These are phyloP conservation scores for Garra rufa DNA, from an alignment of 2,113 vertebrate species.

Conservation along the genomic window DNA sequence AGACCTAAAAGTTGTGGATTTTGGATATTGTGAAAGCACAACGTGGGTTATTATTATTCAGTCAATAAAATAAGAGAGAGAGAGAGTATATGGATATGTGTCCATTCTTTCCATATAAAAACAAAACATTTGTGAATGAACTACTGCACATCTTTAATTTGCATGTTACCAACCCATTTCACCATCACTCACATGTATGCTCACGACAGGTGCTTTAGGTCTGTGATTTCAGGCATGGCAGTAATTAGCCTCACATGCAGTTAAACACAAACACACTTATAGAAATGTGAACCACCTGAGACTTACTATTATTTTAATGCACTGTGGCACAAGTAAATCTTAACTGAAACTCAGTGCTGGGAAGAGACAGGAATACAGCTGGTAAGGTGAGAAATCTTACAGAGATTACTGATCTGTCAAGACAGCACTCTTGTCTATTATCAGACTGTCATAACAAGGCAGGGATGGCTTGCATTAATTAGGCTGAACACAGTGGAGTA, in stretches of 20 bases:
- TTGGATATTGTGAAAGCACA: neutral
- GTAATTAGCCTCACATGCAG: slow-evolving; percentile 21
- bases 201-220: slow-evolving; percentile 5
- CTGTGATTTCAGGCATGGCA: slow-evolving; percentile 9
- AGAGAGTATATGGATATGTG: neutral
- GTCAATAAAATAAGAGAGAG: neutral
- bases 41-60: neutral
- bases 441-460: neutral
- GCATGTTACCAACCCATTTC: slow-evolving; percentile 31
- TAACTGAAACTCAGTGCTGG: neutral
- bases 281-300: neutral
- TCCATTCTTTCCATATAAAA: neutral
- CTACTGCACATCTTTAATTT: neutral
- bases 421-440: neutral
- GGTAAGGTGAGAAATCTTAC: slow-evolving; percentile 21
- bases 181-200: neutral
- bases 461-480: neutral
- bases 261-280: slow-evolving; percentile 18
- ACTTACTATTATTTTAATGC: neutral
- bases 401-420: neutral
- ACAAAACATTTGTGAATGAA: neutral
- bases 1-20: neutral
- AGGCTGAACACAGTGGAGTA: neutral
- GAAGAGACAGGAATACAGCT: slow-evolving; percentile 33
- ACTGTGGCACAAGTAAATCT: neutral